phyloP scores from a whole-genome alignment of 1,140 invertebrate species.

The Dreissena rostriformis region DNA sequence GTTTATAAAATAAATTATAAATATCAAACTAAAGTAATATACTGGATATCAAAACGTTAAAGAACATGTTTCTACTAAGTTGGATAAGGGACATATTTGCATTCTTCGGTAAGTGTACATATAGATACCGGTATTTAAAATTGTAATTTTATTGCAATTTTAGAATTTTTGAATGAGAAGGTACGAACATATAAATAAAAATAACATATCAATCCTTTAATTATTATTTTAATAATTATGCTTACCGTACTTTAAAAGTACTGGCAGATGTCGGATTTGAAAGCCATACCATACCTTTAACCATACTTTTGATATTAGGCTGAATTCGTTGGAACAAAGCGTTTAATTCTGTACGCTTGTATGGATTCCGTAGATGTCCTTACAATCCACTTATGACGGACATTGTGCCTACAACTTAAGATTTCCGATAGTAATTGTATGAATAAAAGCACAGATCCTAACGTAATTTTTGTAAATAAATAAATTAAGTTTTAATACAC shows the following conservation, averaged over 20 bases:
- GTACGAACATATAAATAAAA: background rate
- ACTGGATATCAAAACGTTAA: no score
- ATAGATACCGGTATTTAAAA: background rate
- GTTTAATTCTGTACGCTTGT: no score
- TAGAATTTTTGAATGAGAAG: background rate
- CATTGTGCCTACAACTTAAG: no score
- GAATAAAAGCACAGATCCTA: no score
- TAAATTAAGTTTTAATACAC: no score
- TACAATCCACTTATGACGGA: no score
- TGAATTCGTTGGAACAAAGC: no score
- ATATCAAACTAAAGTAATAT: no score
- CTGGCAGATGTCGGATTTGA: background rate
- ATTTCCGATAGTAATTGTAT: no score
- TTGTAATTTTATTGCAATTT: background rate
- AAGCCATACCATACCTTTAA: background rate
- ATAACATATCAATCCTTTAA: background rate
- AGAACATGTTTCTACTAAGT: slow-evolving; percentile 38
- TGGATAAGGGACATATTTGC: slow-evolving; percentile 31
- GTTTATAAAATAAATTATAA: no score
- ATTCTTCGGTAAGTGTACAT: slow-evolving; percentile 39
- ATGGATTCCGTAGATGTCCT: no score
- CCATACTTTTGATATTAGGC: background rate
- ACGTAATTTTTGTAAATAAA: no score
- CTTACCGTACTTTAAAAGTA: background rate
- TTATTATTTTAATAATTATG: background rate